A percentile compares a stretch with the other conserved stretches of the same genome.
Evolutionary conservation across 1,140 invertebrate genomes (phyloP).

Genomic region (Dinoponera quadriceps): DNA sequence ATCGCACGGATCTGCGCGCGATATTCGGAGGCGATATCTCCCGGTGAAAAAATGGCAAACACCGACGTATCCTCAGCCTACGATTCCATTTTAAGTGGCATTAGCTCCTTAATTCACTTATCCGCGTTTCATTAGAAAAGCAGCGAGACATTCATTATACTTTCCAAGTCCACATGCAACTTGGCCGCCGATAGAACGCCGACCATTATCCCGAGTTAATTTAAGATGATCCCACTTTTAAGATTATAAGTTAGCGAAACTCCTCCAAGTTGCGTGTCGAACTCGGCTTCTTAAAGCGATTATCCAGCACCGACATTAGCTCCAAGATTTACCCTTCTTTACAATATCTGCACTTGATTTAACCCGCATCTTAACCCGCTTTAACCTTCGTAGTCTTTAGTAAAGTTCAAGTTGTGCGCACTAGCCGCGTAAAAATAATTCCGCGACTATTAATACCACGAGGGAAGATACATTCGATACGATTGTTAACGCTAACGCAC

Average conservation of each 20-base stretch:
- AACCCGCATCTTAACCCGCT: not conserved
- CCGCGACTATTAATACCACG: not conserved
- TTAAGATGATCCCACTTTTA: slow-evolving; percentile 44
- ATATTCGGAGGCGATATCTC: not conserved
- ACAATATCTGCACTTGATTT: slow-evolving; percentile 20
- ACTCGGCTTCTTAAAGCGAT: slow-evolving; percentile 29
- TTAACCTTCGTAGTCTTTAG: slow-evolving; percentile 10
- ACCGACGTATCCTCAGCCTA: not conserved
- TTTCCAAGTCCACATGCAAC: slow-evolving; percentile 29
- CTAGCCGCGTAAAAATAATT: slow-evolving; percentile 1
- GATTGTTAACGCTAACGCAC: too few species aligned
- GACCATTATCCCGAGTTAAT: slow-evolving; percentile 40
- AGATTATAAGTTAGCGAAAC: slow-evolving; percentile 55
- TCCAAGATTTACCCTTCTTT: slow-evolving; percentile 37
- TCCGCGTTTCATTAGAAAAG: slow-evolving; percentile 52
- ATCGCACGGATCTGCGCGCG: not conserved
- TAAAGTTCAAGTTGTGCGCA: slow-evolving; percentile 2
- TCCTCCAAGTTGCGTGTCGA: slow-evolving; percentile 41
- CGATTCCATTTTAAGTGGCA: slow-evolving; percentile 6
- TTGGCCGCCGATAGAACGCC: slow-evolving; percentile 22
- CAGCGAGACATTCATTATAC: slow-evolving; percentile 51
- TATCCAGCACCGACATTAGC: slow-evolving; percentile 18
- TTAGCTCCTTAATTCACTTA: slow-evolving; percentile 53
- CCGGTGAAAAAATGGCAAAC: not conserved
- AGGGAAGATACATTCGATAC: not conserved